These are phyloP conservation scores for Heliconius himera DNA, from an alignment of 1,140 invertebrate genomes.

Conservation along the genomic window DNA sequence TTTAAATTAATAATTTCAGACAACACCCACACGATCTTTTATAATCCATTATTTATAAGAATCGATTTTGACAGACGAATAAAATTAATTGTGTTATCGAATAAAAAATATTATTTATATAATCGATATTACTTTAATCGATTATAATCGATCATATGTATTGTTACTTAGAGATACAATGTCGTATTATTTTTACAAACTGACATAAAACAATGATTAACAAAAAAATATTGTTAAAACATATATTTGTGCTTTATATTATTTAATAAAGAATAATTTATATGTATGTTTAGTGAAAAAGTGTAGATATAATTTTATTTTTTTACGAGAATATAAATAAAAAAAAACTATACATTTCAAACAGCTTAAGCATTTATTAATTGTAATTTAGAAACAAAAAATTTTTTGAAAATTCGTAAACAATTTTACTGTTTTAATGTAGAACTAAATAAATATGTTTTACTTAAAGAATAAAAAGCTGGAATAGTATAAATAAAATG, in stretches of 20 bases:
- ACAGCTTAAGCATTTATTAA: too few relatives aligned
- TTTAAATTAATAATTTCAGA: constrained; percentile 10
- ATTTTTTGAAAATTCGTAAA: too few relatives aligned
- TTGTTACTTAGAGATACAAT: constrained; percentile 9
- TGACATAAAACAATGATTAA: constrained; percentile 2
- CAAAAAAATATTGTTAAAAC: constrained; percentile 1
- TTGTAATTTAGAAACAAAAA: too few relatives aligned
- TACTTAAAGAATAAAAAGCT: too few relatives aligned
- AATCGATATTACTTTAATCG: constrained; percentile 7
- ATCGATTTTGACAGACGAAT: background rate
- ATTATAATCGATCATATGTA: constrained; percentile 3
- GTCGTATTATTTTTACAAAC: constrained; percentile 1
- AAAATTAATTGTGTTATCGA: background rate
- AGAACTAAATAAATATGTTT: background rate
- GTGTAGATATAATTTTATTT: background rate
- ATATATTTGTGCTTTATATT: constrained; percentile 10
- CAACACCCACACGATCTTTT: background rate
- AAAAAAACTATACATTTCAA: background rate
- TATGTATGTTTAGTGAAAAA: background rate
- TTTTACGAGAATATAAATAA: background rate
- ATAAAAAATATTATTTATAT: background rate
- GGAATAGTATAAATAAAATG: too few relatives aligned
- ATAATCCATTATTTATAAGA: background rate
- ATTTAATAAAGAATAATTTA: background rate
- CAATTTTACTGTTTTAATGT: background rate